Evolutionary conservation across 37 sponge, comb jelly and placozoan genomes (phyloP), one percentile per base, ranked within the genome.

Genomic region (Corticium candelabrum): DNA sequence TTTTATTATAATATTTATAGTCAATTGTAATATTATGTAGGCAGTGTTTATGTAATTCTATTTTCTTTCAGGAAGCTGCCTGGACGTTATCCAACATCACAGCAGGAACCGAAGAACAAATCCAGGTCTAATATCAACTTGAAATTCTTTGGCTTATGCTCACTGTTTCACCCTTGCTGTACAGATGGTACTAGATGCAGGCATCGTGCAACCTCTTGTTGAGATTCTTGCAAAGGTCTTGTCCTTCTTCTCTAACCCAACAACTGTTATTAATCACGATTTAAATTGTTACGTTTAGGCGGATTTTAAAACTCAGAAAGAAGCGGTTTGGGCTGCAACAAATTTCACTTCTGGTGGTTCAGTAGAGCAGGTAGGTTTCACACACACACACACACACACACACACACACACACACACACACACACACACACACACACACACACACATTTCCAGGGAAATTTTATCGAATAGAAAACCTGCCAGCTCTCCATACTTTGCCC

Each of bases 1-100:
- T n/a, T n/a, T n/a, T n/a, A n/a, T n/a, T n/a, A n/a, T n/a, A n/a
- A n/a, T n/a, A n/a, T n/a, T n/a, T n/a, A n/a, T n/a, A n/a, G n/a
- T n/a, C n/a, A n/a, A n/a, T n/a, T n/a, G n/a, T n/a, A n/a, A n/a
- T n/a, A n/a, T n/a, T n/a, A n/a, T n/a, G n/a, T n/a, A n/a, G n/a
- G n/a, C n/a, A n/a, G n/a, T n/a, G n/a, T n/a, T n/a, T n/a, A n/a
- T n/a, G n/a, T 50, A 50, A 50, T 50, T 50, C 11, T 50, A 27
- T 50, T 50, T 50, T 50, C 11, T 27, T 50, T 50, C 76, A 93
- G 89, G 99, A 99, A 68, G 90, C 96, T 3, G 99, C 96, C 31
- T 99, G 99, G 99, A 91, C 95, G 38, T 80, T 99, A 37, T 99
- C 99, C 80, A 99, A 99, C 84, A 94, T 99, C 81, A 94, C 99